Evolutionary conservation across 2,888 invertebrate genomes (phyloP).

Genomic region (Ctena decussata): DNA sequence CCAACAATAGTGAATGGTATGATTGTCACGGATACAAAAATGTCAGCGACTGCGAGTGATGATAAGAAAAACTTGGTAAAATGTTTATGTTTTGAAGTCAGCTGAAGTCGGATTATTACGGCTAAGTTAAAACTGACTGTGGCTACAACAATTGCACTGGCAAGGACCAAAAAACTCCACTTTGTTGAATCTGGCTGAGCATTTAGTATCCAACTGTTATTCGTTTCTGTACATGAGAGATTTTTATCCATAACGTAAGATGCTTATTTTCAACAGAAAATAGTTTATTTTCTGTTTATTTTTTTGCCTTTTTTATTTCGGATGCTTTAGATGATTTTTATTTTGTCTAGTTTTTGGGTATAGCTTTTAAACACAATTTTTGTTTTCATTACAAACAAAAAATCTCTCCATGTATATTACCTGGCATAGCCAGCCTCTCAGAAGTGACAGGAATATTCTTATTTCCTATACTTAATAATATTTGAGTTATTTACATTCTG

Average conservation of each 20-base stretch:
- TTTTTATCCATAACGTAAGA: background rate
- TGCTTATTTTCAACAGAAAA: too few relatives aligned
- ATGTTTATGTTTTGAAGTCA: background rate
- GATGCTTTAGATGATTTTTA: too few relatives aligned
- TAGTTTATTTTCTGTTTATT: too few relatives aligned
- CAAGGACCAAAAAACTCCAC: background rate
- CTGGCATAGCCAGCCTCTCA: too few relatives aligned
- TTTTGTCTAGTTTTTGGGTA: too few relatives aligned
- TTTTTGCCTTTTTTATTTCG: too few relatives aligned
- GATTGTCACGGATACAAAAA: background rate
- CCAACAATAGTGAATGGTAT: background rate
- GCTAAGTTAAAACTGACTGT: background rate
- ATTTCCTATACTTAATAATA: too few relatives aligned
- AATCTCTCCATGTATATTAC: too few relatives aligned
- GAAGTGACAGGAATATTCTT: too few relatives aligned
- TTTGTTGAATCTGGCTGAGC: background rate
- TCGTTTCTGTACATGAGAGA: background rate
- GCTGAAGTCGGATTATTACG: background rate
- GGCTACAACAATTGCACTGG: background rate
- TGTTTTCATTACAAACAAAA: too few relatives aligned
- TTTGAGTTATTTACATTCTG: too few relatives aligned
- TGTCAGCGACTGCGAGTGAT: background rate
- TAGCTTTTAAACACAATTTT: too few relatives aligned
- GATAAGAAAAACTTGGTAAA: slow-evolving; percentile 3
- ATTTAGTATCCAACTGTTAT: background rate